These are phyloP conservation scores for Syngnathus scovelli DNA, from an alignment of 2,113 vertebrate species.

Conservation along the genomic window DNA sequence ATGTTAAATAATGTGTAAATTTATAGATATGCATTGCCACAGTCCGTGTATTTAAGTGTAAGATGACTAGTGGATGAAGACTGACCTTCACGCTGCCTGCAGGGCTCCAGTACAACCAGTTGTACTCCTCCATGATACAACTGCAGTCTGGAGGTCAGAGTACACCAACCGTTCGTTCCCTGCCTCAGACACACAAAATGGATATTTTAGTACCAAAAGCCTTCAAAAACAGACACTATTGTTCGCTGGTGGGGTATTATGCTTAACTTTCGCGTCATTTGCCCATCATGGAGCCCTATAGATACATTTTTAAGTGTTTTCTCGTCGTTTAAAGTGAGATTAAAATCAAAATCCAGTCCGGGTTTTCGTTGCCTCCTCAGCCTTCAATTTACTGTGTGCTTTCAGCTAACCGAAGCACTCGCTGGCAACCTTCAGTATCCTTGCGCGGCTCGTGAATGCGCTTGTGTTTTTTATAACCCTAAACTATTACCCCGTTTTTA, in stretches of 20 bases:
- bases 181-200: conserved; percentile 27
- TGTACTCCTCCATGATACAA: conserved; percentile 13
- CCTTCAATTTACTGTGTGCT: conserved; percentile 78
- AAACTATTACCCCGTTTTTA: conserved; percentile 6
- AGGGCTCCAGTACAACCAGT: conserved; percentile 36
- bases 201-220: conserved; percentile 13
- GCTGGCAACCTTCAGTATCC: conserved; percentile 70
- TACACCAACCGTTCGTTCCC: conserved; percentile 59
- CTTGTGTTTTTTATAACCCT: conserved; percentile 59
- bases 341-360: conserved; percentile 58
- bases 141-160: conserved; percentile 64
- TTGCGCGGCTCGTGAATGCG: conserved; percentile 69
- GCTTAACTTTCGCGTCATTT: neutral
- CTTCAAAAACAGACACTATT: no score
- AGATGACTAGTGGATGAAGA: neutral
- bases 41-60: neutral
- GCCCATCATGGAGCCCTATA: rapidly evolving
- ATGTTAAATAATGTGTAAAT: neutral
- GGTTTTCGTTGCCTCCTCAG: conserved; percentile 57
- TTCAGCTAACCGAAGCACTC: conserved; percentile 65
- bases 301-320: neutral
- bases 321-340: conserved; percentile 36
- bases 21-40: neutral
- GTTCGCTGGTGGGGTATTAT: rapidly evolving
- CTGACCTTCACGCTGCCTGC: conserved; percentile 15